Evolutionary conservation across 1,140 invertebrate species (phyloP).

Genomic region (Procambarus clarkii): DNA sequence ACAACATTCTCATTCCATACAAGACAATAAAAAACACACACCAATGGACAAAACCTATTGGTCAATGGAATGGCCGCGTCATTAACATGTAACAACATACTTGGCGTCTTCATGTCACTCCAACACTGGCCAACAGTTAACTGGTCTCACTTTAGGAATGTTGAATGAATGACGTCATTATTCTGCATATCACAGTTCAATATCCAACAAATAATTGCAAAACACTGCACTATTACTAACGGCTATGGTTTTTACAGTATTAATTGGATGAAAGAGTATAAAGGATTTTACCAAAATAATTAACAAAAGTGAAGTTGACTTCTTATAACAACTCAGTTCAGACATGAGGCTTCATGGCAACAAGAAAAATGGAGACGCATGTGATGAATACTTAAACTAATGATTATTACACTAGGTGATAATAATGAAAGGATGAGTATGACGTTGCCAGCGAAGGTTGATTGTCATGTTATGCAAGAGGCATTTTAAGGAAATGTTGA

Average conservation of each 20-base stretch:
- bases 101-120: slow-evolving; percentile 27
- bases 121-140: slow-evolving; percentile 50
- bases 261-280: slow-evolving; percentile 14
- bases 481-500: background rate
- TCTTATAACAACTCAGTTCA: slow-evolving; percentile 23
- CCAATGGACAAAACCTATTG: slow-evolving; percentile 34
- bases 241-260: slow-evolving; percentile 22
- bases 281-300: slow-evolving; percentile 21
- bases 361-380: background rate
- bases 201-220: slow-evolving; percentile 49
- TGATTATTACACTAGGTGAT: slow-evolving; percentile 12
- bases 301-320: slow-evolving; percentile 10
- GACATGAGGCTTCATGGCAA: background rate
- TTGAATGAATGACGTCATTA: slow-evolving; percentile 49
- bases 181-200: slow-evolving; percentile 55
- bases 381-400: slow-evolving; percentile 24
- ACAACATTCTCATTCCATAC: slow-evolving; percentile 49
- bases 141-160: slow-evolving; percentile 51
- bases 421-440: slow-evolving; percentile 1
- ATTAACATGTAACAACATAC: slow-evolving; percentile 22
- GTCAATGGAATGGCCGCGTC: slow-evolving; percentile 55
- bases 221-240: slow-evolving; percentile 41
- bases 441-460: background rate
- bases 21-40: slow-evolving; percentile 34
- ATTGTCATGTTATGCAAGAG: slow-evolving; percentile 44